A percentile compares a stretch with the other conserved stretches of the same genome.
These are phyloP conservation scores for Distichodus sexfasciatus DNA, from an alignment of 2,797 vertebrate genomes.

Conservation along the genomic window DNA sequence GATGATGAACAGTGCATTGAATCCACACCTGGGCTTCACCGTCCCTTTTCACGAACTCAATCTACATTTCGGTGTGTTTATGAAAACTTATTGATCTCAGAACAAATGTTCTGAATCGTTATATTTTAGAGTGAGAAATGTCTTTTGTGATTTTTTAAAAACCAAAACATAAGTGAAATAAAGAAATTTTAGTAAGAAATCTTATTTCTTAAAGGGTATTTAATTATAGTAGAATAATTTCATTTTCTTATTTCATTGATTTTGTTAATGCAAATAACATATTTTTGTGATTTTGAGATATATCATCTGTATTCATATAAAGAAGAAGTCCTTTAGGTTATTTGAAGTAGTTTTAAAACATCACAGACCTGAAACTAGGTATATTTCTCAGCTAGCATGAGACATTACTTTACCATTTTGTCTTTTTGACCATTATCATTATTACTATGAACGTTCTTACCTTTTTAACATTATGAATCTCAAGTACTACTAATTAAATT, in stretches of 20 bases:
- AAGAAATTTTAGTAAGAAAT: slow-evolving; percentile 17
- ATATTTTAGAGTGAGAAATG: slow-evolving; percentile 33
- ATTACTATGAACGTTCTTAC: too few species aligned
- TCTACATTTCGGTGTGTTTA: slow-evolving; percentile 45
- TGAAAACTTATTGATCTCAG: slow-evolving; percentile 49
- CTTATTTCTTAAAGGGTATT: slow-evolving; percentile 11
- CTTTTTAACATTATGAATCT: neutral
- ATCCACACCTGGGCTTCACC: slow-evolving; percentile 50
- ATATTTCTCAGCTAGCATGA: too few species aligned
- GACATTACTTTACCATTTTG: too few species aligned
- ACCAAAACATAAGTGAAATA: slow-evolving; percentile 27
- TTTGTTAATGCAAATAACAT: slow-evolving; percentile 6
- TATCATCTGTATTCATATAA: neutral
- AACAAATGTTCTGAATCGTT: slow-evolving; percentile 40
- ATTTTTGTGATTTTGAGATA: slow-evolving; percentile 4
- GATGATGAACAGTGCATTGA: slow-evolving; percentile 49
- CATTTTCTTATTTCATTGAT: slow-evolving; percentile 38
- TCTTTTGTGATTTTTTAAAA: slow-evolving; percentile 25
- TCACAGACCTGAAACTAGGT: too few species aligned
- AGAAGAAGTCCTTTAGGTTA: too few species aligned
- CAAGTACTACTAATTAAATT: neutral
- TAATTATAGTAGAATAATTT: slow-evolving; percentile 41
- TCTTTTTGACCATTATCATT: too few species aligned
- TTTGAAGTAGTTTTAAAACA: too few species aligned
- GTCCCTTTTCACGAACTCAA: slow-evolving; percentile 27